Conservation (phyloP, 2,113 vertebrate species). For the Bagarius yarrelli region DNA sequence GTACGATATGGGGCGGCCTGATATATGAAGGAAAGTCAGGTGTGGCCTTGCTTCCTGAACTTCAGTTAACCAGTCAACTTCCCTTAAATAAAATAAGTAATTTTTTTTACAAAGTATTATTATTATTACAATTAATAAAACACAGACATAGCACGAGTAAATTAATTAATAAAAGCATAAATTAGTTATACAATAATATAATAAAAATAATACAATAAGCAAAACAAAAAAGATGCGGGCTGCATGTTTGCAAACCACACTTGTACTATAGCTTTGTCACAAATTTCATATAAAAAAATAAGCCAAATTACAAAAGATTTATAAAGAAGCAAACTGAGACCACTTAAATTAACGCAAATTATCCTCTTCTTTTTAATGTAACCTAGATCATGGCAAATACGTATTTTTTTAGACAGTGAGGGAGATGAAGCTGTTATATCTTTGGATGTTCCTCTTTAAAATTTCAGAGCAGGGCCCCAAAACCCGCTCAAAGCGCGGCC, state of each 20-base stretch:
- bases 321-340: background rate
- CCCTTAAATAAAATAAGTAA: no score
- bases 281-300: background rate
- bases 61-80: no score
- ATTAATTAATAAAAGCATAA: no score
- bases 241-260: conserved; percentile 54
- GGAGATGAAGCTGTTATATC: conserved; percentile 98
- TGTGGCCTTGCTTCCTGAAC: no score
- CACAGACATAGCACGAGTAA: no score
- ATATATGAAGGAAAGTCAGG: no score
- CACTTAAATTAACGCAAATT: conserved; percentile 5
- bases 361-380: conserved; percentile 28
- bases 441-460: conserved; percentile 96
- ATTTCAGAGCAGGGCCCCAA: conserved; percentile 96
- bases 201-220: conserved; percentile 56
- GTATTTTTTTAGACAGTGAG: conserved; percentile 81
- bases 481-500: conserved; percentile 92
- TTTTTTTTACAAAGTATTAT: no score
- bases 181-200: no score
- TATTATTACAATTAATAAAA: no score
- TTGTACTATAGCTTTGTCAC: conserved; percentile 7
- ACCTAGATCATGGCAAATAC: conserved; percentile 27
- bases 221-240: conserved; percentile 61
- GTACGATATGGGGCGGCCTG: no score
- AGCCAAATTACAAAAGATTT: conserved; percentile 16